Base-by-base conservation (phyloP, 2,888 invertebrate species). In the Tetragnatha montana region DNA sequence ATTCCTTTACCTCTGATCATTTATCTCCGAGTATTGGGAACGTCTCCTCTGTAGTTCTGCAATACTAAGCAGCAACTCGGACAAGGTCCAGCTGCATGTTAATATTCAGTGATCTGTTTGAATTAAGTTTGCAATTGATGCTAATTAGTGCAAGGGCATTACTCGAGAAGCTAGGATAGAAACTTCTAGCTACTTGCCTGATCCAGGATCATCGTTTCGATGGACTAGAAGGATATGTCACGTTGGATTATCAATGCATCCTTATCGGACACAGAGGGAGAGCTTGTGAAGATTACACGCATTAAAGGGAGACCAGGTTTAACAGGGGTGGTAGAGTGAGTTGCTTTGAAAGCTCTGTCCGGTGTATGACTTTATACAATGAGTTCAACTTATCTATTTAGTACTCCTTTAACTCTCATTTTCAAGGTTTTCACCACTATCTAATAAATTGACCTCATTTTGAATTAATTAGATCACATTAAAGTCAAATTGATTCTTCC, bases 61-160 rank as follows among this genome's bases (percentile, higher is more conserved):
- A 35, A 1, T 35, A 35, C 47, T 4, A 81, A 81, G 70, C 50
- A 49, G 17, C 51, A 79, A 68, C 68, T 60, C 60, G 68, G 19
- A 50, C 74, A 51, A 51, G 73, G 17, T 60, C 35, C 12, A 1
- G n/a, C 50, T 60, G 22, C 73, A 22, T 21, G 22, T 60, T 82
- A 82, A 73, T 82, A 60, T 74, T 50, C 73, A 60, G 17, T 12
- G 78, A 35, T 82, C 35, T 71, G 22, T 74, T 60, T 8, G 60
- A 50, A 74, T 82, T 82, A 74, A 73, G 51, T 82, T 82, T 49
- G 60, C 82, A 74, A 60, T 82, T 74, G 74, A 82, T 74, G 82
- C 47, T 81, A 81, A 81, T 81, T 81, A 81, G 81, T 4, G 10
- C 74, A 70, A 74, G 51, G 10, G 73, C 73, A 74, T 81, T 73